Percentiles rank a stretch among this genome's conserved stretches.
Evolutionary conservation across 2,888 invertebrate genomes (phyloP).

Genomic region (Hylaea fasciaria): DNA sequence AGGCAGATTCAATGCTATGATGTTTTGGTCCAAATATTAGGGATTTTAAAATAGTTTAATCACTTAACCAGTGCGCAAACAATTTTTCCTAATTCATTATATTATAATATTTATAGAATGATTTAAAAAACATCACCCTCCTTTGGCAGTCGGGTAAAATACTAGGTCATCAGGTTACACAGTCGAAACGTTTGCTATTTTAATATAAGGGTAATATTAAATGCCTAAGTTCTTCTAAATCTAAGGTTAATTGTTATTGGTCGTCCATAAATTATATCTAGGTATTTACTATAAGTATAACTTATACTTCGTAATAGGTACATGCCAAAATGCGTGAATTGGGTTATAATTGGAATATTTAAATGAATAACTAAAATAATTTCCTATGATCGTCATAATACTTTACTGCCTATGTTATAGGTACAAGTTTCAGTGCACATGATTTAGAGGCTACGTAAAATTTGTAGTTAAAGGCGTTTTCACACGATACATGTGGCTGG

Average conservation of each 20-base stretch:
- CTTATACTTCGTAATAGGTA: slow-evolving; percentile 6
- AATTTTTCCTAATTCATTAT: slow-evolving; percentile 8
- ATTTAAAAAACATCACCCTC: slow-evolving; percentile 7
- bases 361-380: too few species aligned
- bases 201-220: slow-evolving; percentile 11
- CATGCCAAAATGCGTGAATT: slow-evolving; percentile 10
- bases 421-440: too few species aligned
- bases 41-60: slow-evolving; percentile 9
- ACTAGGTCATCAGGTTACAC: slow-evolving; percentile 17
- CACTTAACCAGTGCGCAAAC: slow-evolving; percentile 10
- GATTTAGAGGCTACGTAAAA: too few species aligned
- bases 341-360: neutral
- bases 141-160: too few species aligned
- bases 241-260: slow-evolving; percentile 32
- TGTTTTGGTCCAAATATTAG: slow-evolving; percentile 17
- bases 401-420: too few species aligned
- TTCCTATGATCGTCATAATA: too few species aligned
- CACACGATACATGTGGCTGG: too few species aligned
- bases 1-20: neutral
- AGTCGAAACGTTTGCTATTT: slow-evolving; percentile 21
- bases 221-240: slow-evolving; percentile 26
- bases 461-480: too few species aligned
- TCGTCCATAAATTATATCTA: slow-evolving; percentile 19
- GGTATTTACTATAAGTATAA: slow-evolving; percentile 9
- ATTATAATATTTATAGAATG: slow-evolving; percentile 5